These are phyloP conservation scores for Diarsia rubi DNA, from an alignment of 2,888 invertebrate genomes.

Conservation along the genomic window DNA sequence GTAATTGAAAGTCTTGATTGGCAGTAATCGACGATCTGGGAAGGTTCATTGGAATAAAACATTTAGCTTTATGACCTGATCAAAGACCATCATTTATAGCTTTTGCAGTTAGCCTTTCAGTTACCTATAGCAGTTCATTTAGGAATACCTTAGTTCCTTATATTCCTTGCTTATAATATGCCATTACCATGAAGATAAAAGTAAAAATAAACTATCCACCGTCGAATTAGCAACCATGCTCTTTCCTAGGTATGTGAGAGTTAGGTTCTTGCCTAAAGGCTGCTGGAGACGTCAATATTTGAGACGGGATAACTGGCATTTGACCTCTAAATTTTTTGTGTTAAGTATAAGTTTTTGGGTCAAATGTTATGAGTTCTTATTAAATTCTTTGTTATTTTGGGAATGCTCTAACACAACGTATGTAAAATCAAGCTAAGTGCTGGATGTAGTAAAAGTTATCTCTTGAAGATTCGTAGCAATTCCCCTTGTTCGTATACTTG, in stretches of 20 bases:
- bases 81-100: neutral
- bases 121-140: neutral
- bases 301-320: neutral
- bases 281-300: neutral
- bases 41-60: conserved; percentile 6
- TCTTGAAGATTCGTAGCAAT: conserved; percentile 12
- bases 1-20: conserved; percentile 34
- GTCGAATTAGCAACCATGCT: neutral
- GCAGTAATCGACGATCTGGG: conserved; percentile 9
- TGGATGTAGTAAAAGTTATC: neutral
- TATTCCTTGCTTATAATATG: neutral
- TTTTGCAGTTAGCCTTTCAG: too few species aligned
- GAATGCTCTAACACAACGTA: neutral
- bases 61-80: neutral
- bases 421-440: neutral
- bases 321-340: neutral
- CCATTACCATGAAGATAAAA: neutral
- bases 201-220: neutral
- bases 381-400: neutral
- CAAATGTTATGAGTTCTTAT: neutral
- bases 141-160: neutral
- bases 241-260: neutral
- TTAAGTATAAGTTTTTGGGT: neutral
- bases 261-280: neutral
- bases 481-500: conserved; percentile 40